A percentile compares a stretch with the other conserved stretches of the same genome.
phyloP scores from a whole-genome alignment of 2,888 invertebrate species.

The Parelbella ahira region DNA sequence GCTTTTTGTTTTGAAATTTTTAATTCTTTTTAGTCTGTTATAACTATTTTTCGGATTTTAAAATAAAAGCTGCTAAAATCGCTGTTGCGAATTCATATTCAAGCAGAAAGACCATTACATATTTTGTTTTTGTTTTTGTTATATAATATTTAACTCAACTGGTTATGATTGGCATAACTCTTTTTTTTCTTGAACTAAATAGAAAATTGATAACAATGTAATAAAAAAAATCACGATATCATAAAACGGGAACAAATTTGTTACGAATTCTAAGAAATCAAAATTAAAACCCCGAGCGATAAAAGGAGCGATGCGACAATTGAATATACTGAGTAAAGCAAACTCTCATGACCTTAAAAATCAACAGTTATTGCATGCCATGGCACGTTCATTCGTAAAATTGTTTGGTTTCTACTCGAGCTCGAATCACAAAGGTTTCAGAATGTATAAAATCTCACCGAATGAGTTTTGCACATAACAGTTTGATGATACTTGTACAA shows the following conservation, averaged over 20 bases:
- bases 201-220: too few relatives aligned
- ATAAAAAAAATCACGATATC: too few relatives aligned
- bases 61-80: not conserved
- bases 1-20: slow-evolving; percentile 11
- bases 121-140: too few relatives aligned
- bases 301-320: slow-evolving; percentile 24
- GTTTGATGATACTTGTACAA: slow-evolving; percentile 69
- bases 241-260: too few relatives aligned
- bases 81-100: too few relatives aligned
- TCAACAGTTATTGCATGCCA: slow-evolving; percentile 41
- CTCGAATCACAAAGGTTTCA: slow-evolving; percentile 60
- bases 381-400: slow-evolving; percentile 52
- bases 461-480: slow-evolving; percentile 62
- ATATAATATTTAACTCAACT: too few relatives aligned
- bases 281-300: slow-evolving; percentile 6
- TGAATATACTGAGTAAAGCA: slow-evolving; percentile 27
- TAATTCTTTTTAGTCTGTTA: slow-evolving; percentile 11
- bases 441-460: slow-evolving; percentile 50
- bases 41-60: slow-evolving; percentile 3
- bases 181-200: too few relatives aligned
- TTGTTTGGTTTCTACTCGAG: slow-evolving; percentile 54
- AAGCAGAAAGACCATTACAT: too few relatives aligned
- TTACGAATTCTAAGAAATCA: too few relatives aligned
- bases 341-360: slow-evolving; percentile 36
- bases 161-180: too few relatives aligned